Base-by-base conservation (phyloP, 2,888 invertebrate genomes). In the Aelia acuminata region DNA sequence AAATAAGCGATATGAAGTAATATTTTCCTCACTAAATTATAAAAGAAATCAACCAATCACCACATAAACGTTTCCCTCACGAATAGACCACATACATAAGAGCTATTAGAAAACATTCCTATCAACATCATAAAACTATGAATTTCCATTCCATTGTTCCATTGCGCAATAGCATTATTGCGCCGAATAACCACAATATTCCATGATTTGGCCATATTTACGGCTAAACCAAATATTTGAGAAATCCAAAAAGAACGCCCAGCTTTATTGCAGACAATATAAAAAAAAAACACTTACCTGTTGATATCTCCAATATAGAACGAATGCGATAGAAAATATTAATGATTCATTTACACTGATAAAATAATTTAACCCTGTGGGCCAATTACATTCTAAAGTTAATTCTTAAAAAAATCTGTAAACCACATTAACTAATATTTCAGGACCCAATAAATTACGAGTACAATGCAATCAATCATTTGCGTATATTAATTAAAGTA, bases 51-150 rank as follows among this genome's bases (percentile, higher is more conserved):
- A 35, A 70, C 5, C 15, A 70, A 70, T 35, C 63, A 70, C 63
- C 63, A 35, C 63, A 35, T 20, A 70, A 70, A 70, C 35, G 35
- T 20, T 70, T 70, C 35, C 31, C 63, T 70, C 63, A 70, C 63
- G 63, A 26, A 57, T 11, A 7, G 26, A 70, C 63, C 35, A 70
- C 63, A 70, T 70, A 31, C 63, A 70, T 70, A 70, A 70, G 5
- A 70, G 31, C 31, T 70, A 70, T 57, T 57, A 70, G 63, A 70
- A 70, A 70, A 35, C 63, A 70, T 35, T 35, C 31, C 63, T 35
- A 70, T 70, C 31, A 70, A 70, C 63, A 70, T 70, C 35, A 70
- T 70, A 35, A 8, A 70, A 31, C 57, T 57, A 26, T 70, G 63
- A 70, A 70, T 70, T 70, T 70, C 63, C 5, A 18, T 35, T 70